Base-by-base conservation (phyloP, 2,797 vertebrate genomes). In the Telmatherina bonti region DNA sequence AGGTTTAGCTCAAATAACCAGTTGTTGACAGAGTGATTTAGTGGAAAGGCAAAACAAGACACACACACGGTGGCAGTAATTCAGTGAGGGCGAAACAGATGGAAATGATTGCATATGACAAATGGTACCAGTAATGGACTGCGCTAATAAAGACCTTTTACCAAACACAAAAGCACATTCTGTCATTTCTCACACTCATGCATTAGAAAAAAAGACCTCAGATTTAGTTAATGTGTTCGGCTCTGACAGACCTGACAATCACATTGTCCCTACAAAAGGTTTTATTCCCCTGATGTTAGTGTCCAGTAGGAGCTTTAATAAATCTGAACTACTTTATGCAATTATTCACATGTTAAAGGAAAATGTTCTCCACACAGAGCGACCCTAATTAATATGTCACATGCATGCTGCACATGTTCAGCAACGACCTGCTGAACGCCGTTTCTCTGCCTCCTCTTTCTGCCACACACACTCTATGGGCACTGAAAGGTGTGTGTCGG, bases 401-500 rank as follows among this genome's bases (percentile, higher is more conserved):
- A 24, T 31, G 10, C 3, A 18, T 53, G 22, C 41, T 55, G 33
- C 33, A 36, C 1, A 0, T 22, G 10, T 30, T 70, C 7, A 29
- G 53, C 45, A 18, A 10, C 30, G 47, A 35, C 58, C 62, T 52
- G 2, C 56, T 26, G 20, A 20, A 3, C 22, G 1, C 31, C 33
- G 73, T 65, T 56, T 76, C 26, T 13, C 33, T 41, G 26, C 4
- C 33, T 74, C 63, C 49, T 61, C 69, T 56, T 22, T 54, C n/a
- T 56, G 29, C 56, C 54, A 16, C 70, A 16, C 70, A 11, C 58
- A 11, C 38, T 72, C 66, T 65, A 11, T 45, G 35, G 67, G 35
- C 55, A 54, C 62, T 92, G 70, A 82, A 84, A 89, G 88, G 74
- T 82, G 82, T 70, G 35, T 70, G 62, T 33, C 55, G 75, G 80